Base-by-base conservation (phyloP, 2,888 invertebrate genomes). In the Protodeltote pygarga region DNA sequence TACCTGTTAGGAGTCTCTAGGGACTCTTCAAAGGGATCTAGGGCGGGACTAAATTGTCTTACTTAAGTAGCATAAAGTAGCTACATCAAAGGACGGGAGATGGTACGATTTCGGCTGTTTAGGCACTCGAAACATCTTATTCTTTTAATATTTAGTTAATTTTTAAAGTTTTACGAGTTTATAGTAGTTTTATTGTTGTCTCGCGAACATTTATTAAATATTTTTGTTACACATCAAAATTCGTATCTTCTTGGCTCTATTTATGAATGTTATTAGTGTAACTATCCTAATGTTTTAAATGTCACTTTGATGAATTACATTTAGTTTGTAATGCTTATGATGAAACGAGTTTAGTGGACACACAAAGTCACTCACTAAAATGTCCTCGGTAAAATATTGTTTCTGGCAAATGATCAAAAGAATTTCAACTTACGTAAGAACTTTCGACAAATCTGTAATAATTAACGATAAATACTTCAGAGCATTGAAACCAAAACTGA, bases 1-100 rank as follows among this genome's bases (percentile, higher is more conserved):
- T 87, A 89, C 86, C 87, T 89, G 85, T 85, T 84, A 81, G 81
- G 75, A 65, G 59, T 73, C 81, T 68, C 79, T 42, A 31, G 79
- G 65, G 84, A 75, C 65, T 72, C 73, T 68, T 84, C 81, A 82
- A 83, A 83, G 83, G 78, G 75, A 84, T 81, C 77, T 74, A 71
- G 79, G 74, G 73, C 72, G 75, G 71, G 76, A 72, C 78, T 79
- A 82, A 85, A 83, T 84, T 84, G 75, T 81, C 79, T 83, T 80
- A 79, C 75, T 75, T 79, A 81, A 80, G 78, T 77, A 81, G 73
- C 65, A 50, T 48, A 60, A 67, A 68, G 65, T 67, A 61, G 50
- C 47, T 62, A 80, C 81, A 76, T 82, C 83, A 85, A 84, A 84
- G 77, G 70, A 58, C 45, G 11, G 16, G 29, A 49, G 52, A 54